Evolutionary conservation across 2,888 invertebrate species (phyloP).

Genomic region (Oxytorus armatus): DNA sequence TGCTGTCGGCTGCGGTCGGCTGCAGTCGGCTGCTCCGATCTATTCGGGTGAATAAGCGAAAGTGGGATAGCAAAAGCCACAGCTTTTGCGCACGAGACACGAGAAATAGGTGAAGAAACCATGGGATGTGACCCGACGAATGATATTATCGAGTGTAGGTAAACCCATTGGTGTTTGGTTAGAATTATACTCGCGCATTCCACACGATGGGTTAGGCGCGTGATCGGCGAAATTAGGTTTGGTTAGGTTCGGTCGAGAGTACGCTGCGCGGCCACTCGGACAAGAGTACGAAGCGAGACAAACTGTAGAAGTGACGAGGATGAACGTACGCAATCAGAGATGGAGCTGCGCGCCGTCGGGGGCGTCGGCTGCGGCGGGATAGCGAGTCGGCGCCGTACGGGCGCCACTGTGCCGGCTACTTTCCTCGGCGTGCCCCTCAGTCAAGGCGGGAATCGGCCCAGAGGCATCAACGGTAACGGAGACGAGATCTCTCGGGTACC

Average conservation of each 20-base stretch:
- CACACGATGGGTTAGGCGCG: neutral
- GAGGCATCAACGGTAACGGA: conserved; percentile 55
- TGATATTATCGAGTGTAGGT: neutral
- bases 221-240: conserved; percentile 22
- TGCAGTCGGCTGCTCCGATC: no score
- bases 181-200: neutral
- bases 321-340: conserved; percentile 25
- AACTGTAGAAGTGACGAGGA: conserved; percentile 41
- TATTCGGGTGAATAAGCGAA: neutral
- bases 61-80: neutral
- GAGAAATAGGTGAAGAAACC: neutral
- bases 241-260: conserved; percentile 4
- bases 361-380: conserved; percentile 74
- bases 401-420: conserved; percentile 80
- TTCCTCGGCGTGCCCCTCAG: conserved; percentile 69
- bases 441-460: conserved; percentile 60
- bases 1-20: no score
- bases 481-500: conserved; percentile 37
- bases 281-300: conserved; percentile 38
- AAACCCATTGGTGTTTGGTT: neutral
- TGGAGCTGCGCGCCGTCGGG: conserved; percentile 67
- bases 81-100: neutral
- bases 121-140: neutral
- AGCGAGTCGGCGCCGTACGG: conserved; percentile 79
- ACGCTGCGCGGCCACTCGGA: conserved; percentile 25